phyloP scores from a whole-genome alignment of 2,888 invertebrate species.

The Agrotis puta region DNA sequence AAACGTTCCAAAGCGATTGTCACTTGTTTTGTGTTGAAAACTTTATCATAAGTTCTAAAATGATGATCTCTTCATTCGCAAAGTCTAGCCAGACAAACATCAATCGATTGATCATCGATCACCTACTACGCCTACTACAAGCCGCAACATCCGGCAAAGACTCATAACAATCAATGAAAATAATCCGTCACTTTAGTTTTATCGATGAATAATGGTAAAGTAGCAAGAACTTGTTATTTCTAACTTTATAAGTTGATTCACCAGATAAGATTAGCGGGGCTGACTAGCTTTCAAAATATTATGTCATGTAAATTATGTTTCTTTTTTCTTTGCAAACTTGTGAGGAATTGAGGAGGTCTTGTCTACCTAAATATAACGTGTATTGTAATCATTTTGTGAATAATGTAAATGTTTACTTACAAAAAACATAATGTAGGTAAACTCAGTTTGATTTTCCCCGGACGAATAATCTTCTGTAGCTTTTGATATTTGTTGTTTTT shows the following conservation, averaged over 20 bases:
- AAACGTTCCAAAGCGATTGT: no score
- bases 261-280: slow-evolving; percentile 45
- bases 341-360: neutral
- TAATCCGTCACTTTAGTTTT: slow-evolving; percentile 37
- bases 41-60: no score
- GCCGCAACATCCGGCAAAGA: slow-evolving; percentile 49
- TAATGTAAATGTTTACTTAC: neutral
- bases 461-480: neutral
- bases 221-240: slow-evolving; percentile 45
- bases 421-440: no score
- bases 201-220: slow-evolving; percentile 51
- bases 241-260: slow-evolving; percentile 47
- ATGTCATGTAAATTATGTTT: neutral
- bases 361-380: neutral
- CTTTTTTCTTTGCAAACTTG: neutral
- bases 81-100: neutral
- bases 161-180: slow-evolving; percentile 43
- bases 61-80: no score
- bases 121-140: slow-evolving; percentile 10
- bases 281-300: slow-evolving; percentile 26
- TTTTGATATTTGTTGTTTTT: neutral
- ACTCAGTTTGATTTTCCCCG: no score
- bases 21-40: no score
- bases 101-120: neutral
- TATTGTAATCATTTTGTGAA: neutral